These are phyloP conservation scores for Thera obeliscata DNA, from an alignment of 2,888 invertebrate species.

Conservation along the genomic window DNA sequence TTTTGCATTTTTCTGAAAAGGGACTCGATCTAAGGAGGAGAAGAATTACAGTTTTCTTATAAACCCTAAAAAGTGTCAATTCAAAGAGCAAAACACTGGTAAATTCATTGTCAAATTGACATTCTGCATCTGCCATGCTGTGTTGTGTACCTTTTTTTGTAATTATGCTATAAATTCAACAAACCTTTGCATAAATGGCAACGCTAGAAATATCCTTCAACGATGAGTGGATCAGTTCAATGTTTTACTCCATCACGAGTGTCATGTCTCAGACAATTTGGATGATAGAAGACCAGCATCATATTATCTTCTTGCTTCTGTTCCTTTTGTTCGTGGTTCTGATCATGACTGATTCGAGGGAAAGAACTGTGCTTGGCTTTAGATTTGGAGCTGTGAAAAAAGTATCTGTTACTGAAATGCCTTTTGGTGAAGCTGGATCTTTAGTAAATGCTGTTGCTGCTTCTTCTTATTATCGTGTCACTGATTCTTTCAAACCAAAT, in stretches of 20 bases:
- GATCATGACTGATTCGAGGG: constrained; percentile 21
- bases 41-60: too few species aligned
- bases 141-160: too few species aligned
- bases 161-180: too few species aligned
- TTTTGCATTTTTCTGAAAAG: too few species aligned
- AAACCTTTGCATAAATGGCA: constrained; percentile 7
- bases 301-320: constrained; percentile 42
- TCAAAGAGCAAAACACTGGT: too few species aligned
- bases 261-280: constrained; percentile 25
- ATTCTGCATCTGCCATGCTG: too few species aligned
- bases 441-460: constrained; percentile 4
- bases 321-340: constrained; percentile 43
- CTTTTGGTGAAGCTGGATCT: not conserved
- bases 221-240: constrained; percentile 18
- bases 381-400: not conserved
- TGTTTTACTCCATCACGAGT: constrained; percentile 6
- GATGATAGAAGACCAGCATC: constrained; percentile 50
- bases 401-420: not conserved
- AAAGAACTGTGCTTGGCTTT: not conserved
- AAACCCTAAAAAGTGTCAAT: too few species aligned
- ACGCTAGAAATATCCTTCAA: constrained; percentile 13
- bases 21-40: too few species aligned
- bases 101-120: too few species aligned
- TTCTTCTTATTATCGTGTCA: too few species aligned
- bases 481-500: too few species aligned